Evolutionary conservation across 2,113 vertebrate genomes (phyloP).

Genomic region (Ginglymostoma cirratum): DNA sequence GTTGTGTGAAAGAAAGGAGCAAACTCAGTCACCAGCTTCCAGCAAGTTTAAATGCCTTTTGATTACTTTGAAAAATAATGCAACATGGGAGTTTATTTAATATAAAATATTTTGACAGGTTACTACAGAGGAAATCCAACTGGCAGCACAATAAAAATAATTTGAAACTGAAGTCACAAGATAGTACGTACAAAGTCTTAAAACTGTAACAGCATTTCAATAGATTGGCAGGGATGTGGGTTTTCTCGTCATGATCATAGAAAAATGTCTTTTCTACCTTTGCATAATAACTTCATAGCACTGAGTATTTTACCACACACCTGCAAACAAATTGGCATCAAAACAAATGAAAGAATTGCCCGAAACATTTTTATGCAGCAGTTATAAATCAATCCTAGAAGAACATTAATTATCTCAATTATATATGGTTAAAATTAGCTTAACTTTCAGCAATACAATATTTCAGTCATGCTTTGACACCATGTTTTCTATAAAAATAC

Average conservation of each 20-base stretch:
- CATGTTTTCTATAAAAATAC: too few relatives aligned
- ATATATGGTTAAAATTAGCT: not conserved
- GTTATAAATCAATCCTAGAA: not conserved
- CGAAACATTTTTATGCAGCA: too few relatives aligned
- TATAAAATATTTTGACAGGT: not conserved
- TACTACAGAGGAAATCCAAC: not conserved
- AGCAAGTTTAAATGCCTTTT: not conserved
- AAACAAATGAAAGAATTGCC: not conserved
- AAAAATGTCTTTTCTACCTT: not conserved
- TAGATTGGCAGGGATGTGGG: not conserved
- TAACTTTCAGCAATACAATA: not conserved
- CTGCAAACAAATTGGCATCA: not conserved
- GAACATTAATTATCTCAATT: not conserved
- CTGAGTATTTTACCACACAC: not conserved
- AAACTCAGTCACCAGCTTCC: not conserved
- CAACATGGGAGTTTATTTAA: not conserved
- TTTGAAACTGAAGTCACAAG: not conserved
- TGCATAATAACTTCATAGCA: not conserved
- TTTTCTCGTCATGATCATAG: not conserved
- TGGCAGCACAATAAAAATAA: not conserved
- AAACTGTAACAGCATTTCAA: not conserved
- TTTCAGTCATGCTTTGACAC: too few relatives aligned
- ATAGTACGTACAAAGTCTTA: not conserved
- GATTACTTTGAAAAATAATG: not conserved
- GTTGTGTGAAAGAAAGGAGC: not conserved